phyloP scores from a whole-genome alignment of 1,140 invertebrate genomes.

The Cepaea nemoralis region DNA sequence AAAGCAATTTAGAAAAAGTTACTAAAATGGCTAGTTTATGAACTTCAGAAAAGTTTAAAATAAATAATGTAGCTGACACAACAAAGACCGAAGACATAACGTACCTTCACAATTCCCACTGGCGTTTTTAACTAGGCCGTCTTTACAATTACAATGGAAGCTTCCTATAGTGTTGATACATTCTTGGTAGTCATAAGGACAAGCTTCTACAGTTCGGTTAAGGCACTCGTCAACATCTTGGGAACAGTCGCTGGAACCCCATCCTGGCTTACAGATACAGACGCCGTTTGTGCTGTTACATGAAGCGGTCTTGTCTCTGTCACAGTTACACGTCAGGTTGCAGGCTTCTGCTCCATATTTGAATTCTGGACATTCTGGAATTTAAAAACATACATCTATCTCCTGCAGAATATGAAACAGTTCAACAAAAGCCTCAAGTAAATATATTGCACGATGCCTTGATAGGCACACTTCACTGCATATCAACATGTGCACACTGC shows the following conservation, averaged over 20 bases:
- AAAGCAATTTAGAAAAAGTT: too few relatives aligned
- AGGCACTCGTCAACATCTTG: conserved; percentile 8
- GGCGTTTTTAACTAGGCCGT: neutral
- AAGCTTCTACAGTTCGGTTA: neutral
- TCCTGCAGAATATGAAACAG: too few relatives aligned
- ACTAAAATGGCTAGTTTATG: too few relatives aligned
- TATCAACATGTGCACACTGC: too few relatives aligned
- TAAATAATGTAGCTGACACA: too few relatives aligned
- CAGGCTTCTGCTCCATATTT: neutral
- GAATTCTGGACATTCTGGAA: conserved; percentile 11
- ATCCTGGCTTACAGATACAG: neutral
- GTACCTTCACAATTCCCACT: neutral
- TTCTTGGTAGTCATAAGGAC: neutral
- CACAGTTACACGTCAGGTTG: neutral
- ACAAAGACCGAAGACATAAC: too few relatives aligned
- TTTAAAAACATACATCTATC: too few relatives aligned
- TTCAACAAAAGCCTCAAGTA: too few relatives aligned
- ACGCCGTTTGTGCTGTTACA: neutral
- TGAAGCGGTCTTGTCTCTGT: neutral
- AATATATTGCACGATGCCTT: too few relatives aligned
- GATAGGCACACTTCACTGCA: too few relatives aligned
- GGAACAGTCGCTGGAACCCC: neutral
- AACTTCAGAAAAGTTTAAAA: too few relatives aligned
- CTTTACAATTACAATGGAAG: neutral
- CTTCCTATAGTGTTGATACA: conserved; percentile 9